Evolutionary conservation across 2,113 vertebrate genomes (phyloP).

Genomic region (Phrynosoma platyrhinos): DNA sequence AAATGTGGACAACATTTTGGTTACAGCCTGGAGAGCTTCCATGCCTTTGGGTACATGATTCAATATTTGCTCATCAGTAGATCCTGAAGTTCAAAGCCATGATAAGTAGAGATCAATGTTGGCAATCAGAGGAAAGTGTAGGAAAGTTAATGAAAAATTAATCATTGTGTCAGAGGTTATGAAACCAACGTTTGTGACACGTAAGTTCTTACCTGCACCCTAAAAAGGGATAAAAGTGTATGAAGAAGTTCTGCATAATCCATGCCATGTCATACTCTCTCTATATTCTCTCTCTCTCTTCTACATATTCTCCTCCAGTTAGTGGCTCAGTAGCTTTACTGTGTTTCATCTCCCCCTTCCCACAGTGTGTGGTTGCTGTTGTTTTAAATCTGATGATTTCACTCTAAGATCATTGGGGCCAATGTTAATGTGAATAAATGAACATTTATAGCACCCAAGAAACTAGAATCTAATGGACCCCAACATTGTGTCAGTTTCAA

Average conservation of each 20-base stretch:
- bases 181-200: not conserved
- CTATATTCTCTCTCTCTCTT: no score
- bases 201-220: not conserved
- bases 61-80: constrained; percentile 16
- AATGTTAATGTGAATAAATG: not conserved
- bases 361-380: not conserved
- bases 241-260: not conserved
- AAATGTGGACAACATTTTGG: not conserved
- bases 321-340: no score
- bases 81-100: not conserved
- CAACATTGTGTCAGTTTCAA: no score
- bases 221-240: no score
- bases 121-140: constrained; percentile 13
- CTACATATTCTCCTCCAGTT: not conserved
- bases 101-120: not conserved
- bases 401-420: not conserved
- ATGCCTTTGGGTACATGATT: constrained; percentile 14
- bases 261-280: not conserved
- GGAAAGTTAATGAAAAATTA: no score
- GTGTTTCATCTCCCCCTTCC: no score
- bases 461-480: no score
- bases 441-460: no score
- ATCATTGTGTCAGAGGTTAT: not conserved
- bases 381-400: not conserved
- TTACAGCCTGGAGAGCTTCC: not conserved